Evolutionary conservation across 2,888 invertebrate species (phyloP), one percentile per base, ranked within the genome.

Genomic region (Eilema depressum): DNA sequence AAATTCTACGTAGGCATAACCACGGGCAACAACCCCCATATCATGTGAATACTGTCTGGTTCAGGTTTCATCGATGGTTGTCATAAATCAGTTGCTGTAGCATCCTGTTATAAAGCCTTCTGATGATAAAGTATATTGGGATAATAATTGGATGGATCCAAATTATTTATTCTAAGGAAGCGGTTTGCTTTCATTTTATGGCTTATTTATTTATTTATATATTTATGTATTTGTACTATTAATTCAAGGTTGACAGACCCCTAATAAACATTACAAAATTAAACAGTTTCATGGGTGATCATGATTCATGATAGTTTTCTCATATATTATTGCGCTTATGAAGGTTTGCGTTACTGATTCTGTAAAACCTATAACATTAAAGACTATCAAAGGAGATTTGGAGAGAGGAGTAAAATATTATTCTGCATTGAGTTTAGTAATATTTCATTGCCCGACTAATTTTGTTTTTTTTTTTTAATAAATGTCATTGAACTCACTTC

Each of bases 51-150:
- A 53, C 53, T n/a, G 53, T 53, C 20, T 53, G n/a, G 53, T 53
- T 53, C 53, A 53, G n/a, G 25, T 17, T 30, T n/a, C 53, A 53
- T 10, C 10, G n/a, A 53, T 53, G 53, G 53, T 53, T n/a, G 53
- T n/a, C 8, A 53, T 53, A 53, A 53, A 53, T 53, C 53, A 53
- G 53, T 3, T 53, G 53, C 53, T 2, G 53, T 53, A 53, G 53
- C 53, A n/a, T 53, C 53, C 53, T 53, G 53, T n/a, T 53, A 53
- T 53, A 53, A 53, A 53, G 53, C 17, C 20, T 8, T 53, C 53
- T 53, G 53, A 53, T 53, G 53, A n/a, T 53, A 53, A 53, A 53
- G 53, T 53, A 53, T n/a, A 53, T 53, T 53, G n/a, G 53, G 53
- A 53, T n/a, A 53, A 5, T 53, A 53, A 53, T 53, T 53, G 53